Percentiles rank a stretch among this genome's conserved stretches.
phyloP scores from a whole-genome alignment of 2,888 invertebrate species.

The Noctua fimbriata region DNA sequence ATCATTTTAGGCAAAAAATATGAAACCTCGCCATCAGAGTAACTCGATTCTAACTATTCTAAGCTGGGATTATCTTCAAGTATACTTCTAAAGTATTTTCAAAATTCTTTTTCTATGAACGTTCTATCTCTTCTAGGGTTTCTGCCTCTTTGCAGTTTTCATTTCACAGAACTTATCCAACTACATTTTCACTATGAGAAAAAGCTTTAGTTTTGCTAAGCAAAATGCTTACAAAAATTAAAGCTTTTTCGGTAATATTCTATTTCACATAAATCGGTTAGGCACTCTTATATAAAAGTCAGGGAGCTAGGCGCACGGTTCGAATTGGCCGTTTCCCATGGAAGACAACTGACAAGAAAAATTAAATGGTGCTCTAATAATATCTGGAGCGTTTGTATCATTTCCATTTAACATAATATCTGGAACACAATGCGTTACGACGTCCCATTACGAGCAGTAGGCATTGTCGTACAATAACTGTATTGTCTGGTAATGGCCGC shows the following conservation, averaged over 20 bases:
- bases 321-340: neutral
- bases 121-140: neutral
- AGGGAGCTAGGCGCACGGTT: neutral
- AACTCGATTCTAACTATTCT: neutral
- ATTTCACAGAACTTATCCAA: neutral
- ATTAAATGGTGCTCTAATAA: conserved; percentile 1
- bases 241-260: neutral
- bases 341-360: neutral
- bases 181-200: neutral
- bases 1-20: neutral
- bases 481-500: conserved; percentile 62
- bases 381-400: conserved; percentile 17
- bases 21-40: neutral
- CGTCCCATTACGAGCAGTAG: conserved; percentile 26
- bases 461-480: conserved; percentile 57
- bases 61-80: neutral
- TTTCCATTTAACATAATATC: conserved; percentile 35
- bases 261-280: neutral
- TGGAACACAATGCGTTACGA: conserved; percentile 44
- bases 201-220: neutral
- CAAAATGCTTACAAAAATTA: too few relatives aligned
- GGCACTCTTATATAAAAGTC: neutral
- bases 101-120: neutral
- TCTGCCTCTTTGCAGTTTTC: neutral
- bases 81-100: neutral